Evolutionary conservation across 2,888 invertebrate genomes (phyloP).

Genomic region (Pandemis cinnamomeana): DNA sequence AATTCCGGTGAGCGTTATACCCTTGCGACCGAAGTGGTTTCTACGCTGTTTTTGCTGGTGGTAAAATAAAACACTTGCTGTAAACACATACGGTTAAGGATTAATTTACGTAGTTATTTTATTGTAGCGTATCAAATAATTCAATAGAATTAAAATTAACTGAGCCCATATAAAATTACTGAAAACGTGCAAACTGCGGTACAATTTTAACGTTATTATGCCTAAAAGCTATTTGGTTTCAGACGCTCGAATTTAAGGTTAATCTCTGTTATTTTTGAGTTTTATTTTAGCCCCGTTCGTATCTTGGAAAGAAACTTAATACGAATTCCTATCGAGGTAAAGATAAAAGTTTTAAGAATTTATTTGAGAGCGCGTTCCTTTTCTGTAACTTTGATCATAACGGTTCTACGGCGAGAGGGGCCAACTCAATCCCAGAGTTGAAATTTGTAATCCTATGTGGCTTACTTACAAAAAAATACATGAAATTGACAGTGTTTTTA

Average conservation of each 20-base stretch:
- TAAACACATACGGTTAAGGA: conserved; percentile 18
- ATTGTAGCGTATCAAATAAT: background rate
- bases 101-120: conserved; percentile 22
- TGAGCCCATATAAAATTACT: conserved; percentile 33
- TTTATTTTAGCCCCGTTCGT: conserved; percentile 49
- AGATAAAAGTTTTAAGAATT: conserved; percentile 79
- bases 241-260: conserved; percentile 30
- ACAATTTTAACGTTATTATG: conserved; percentile 34
- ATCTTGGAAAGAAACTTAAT: conserved; percentile 43
- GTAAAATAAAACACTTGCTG: conserved; percentile 20
- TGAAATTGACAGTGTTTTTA: background rate
- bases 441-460: conserved; percentile 36
- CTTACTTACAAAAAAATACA: background rate
- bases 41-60: conserved; percentile 26
- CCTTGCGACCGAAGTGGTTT: conserved; percentile 43
- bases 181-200: conserved; percentile 32
- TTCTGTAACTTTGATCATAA: conserved; percentile 70
- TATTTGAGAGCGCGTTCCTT: conserved; percentile 66
- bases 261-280: conserved; percentile 37
- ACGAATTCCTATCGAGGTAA: conserved; percentile 67
- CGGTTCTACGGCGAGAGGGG: conserved; percentile 48
- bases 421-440: conserved; percentile 21
- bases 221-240: conserved; percentile 30
- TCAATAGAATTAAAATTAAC: conserved; percentile 30
- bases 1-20: conserved; percentile 68